A percentile compares a stretch with the other conserved stretches of the same genome.
These are phyloP conservation scores for Volucella bombylans DNA, from an alignment of 2,888 invertebrate species.

Conservation along the genomic window DNA sequence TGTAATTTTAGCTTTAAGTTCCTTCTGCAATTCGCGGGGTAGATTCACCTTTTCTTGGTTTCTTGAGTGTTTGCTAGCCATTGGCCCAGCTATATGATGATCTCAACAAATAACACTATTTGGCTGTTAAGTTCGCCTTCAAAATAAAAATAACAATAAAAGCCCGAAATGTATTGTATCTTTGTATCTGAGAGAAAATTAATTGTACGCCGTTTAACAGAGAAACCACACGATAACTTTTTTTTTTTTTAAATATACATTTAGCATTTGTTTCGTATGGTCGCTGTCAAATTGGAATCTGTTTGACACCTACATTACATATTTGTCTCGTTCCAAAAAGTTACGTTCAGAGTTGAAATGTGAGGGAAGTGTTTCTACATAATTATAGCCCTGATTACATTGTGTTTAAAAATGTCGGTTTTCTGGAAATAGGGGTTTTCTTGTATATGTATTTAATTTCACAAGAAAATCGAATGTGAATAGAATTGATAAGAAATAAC, in stretches of 20 bases:
- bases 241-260: conserved; percentile 62
- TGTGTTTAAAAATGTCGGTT: not conserved
- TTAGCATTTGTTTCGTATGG: conserved; percentile 56
- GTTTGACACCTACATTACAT: conserved; percentile 27
- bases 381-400: not conserved
- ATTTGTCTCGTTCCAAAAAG: conserved; percentile 23
- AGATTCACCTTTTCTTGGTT: conserved; percentile 30
- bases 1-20: conserved; percentile 67
- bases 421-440: too few species aligned
- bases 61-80: conserved; percentile 65
- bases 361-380: not conserved
- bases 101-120: conserved; percentile 39
- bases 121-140: not conserved
- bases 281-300: conserved; percentile 44
- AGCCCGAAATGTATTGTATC: not conserved
- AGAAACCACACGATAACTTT: conserved; percentile 40
- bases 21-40: conserved; percentile 57
- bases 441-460: too few species aligned
- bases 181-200: not conserved
- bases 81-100: conserved; percentile 44
- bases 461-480: too few species aligned
- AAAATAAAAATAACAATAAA: conserved; percentile 2
- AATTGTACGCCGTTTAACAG: conserved; percentile 15
- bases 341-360: not conserved
- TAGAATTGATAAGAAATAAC: too few species aligned